A percentile compares a stretch with the other conserved stretches of the same genome.
phyloP scores from a whole-genome alignment of 2,113 vertebrate species.

The Chionomys nivalis region DNA sequence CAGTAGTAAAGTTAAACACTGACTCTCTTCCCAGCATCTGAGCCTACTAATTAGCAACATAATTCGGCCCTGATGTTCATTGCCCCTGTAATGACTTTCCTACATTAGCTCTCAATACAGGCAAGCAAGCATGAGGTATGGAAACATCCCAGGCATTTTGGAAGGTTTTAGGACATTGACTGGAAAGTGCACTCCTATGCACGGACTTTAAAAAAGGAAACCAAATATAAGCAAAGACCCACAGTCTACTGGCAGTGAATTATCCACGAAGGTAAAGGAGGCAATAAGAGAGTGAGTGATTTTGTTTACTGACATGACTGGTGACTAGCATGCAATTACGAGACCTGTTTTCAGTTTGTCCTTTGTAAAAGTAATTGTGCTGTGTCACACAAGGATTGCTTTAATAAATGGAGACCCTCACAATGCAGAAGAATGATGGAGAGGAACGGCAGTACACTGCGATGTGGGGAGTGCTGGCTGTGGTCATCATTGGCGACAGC shows the following conservation, averaged over 20 bases:
- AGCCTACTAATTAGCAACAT: constrained; percentile 81
- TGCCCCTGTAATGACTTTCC: constrained; percentile 73
- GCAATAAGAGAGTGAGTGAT: constrained; percentile 81
- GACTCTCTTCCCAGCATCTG: constrained; percentile 69
- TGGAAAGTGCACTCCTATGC: constrained; percentile 65
- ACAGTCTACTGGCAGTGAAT: constrained; percentile 73
- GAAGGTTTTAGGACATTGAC: constrained; percentile 70
- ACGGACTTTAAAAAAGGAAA: constrained; percentile 71
- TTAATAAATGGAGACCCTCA: constrained; percentile 75
- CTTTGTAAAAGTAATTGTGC: constrained; percentile 83
- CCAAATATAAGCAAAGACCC: constrained; percentile 36
- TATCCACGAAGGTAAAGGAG: constrained; percentile 79
- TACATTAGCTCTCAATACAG: constrained; percentile 70
- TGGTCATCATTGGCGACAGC: constrained; percentile 73
- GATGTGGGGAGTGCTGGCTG: constrained; percentile 56
- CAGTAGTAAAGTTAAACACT: constrained; percentile 51
- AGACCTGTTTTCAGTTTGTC: constrained; percentile 77
- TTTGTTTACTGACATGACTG: constrained; percentile 80
- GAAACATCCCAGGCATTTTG: constrained; percentile 69
- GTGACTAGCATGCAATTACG: constrained; percentile 80
- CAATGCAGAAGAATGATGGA: constrained; percentile 73
- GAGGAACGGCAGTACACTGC: constrained; percentile 79
- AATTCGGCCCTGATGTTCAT: constrained; percentile 72
- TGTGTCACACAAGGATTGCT: constrained; percentile 74
- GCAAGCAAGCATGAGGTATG: constrained; percentile 72